Percentiles rank a stretch among this genome's conserved stretches.
phyloP scores from a whole-genome alignment of 2,888 invertebrate genomes.

The Arge pagana region DNA sequence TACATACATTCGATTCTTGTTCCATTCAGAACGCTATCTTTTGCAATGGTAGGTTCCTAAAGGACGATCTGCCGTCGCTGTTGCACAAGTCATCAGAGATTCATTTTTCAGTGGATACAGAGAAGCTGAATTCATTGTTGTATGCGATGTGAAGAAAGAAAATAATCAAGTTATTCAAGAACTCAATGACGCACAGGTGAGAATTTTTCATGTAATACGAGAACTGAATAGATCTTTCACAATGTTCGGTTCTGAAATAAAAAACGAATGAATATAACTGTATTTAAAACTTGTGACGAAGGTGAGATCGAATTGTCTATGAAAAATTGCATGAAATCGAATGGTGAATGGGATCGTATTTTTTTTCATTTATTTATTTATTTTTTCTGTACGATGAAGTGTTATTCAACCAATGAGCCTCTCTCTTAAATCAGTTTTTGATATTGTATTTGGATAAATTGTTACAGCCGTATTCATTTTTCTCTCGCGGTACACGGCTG shows the following conservation, averaged over 20 bases:
- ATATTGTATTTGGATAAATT: too few relatives aligned
- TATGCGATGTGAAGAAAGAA: slow-evolving; percentile 87
- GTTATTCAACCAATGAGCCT: too few relatives aligned
- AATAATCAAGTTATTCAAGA: slow-evolving; percentile 76
- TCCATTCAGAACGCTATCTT: too few relatives aligned
- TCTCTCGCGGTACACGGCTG: background rate
- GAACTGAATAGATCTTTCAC: slow-evolving; percentile 2
- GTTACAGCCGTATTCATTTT: too few relatives aligned
- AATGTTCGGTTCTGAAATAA: background rate
- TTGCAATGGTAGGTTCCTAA: slow-evolving; percentile 69
- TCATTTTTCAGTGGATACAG: slow-evolving; percentile 75
- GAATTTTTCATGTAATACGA: slow-evolving; percentile 26
- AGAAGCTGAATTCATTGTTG: slow-evolving; percentile 88
- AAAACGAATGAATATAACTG: slow-evolving; percentile 1
- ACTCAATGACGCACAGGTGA: slow-evolving; percentile 81
- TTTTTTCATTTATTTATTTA: too few relatives aligned
- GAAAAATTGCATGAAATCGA: too few relatives aligned
- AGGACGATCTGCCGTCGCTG: slow-evolving; percentile 77
- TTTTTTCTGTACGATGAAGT: too few relatives aligned
- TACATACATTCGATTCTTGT: background rate
- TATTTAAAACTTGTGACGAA: background rate
- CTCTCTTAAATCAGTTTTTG: too few relatives aligned
- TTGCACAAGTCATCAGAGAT: slow-evolving; percentile 76
- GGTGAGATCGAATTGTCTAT: too few relatives aligned
- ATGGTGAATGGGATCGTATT: too few relatives aligned